Evolutionary conservation across 2,888 invertebrate genomes (phyloP).

Genomic region (Pilophorus perplexus): DNA sequence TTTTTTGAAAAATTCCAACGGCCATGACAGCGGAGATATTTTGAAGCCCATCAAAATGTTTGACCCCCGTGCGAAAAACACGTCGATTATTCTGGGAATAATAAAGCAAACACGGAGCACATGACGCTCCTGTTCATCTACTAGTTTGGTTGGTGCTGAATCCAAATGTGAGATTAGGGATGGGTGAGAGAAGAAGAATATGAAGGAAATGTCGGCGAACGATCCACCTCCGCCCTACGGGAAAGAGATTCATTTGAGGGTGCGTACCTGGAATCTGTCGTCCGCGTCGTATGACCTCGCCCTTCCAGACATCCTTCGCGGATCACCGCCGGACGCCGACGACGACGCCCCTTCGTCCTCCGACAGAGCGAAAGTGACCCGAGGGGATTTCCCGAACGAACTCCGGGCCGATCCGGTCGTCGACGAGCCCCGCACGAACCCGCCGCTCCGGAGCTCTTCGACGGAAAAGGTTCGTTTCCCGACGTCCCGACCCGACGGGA

Average conservation of each 20-base stretch:
- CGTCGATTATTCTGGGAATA: conserved; percentile 63
- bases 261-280: conserved; percentile 36
- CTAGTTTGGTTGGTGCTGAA: too few species aligned
- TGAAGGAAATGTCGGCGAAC: conserved; percentile 2
- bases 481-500: conserved; percentile 41
- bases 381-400: conserved; percentile 51
- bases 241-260: conserved; percentile 15
- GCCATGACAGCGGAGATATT: too few species aligned
- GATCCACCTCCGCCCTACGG: conserved; percentile 31
- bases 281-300: conserved; percentile 42
- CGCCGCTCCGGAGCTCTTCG: conserved; percentile 47
- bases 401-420: conserved; percentile 48
- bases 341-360: conserved; percentile 47
- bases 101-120: background rate
- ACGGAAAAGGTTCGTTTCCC: conserved; percentile 49
- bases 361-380: conserved; percentile 51
- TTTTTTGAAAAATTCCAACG: too few species aligned
- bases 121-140: background rate
- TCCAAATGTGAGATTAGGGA: too few species aligned
- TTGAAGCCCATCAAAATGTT: too few species aligned
- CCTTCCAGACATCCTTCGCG: conserved; percentile 24
- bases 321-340: background rate
- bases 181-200: too few species aligned
- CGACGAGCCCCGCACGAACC: conserved; percentile 42
- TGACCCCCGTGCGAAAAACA: too few species aligned